Percentiles rank a stretch among this genome's conserved stretches.
Evolutionary conservation across 2,888 invertebrate genomes (phyloP).

Genomic region (Polymixis flavicincta): DNA sequence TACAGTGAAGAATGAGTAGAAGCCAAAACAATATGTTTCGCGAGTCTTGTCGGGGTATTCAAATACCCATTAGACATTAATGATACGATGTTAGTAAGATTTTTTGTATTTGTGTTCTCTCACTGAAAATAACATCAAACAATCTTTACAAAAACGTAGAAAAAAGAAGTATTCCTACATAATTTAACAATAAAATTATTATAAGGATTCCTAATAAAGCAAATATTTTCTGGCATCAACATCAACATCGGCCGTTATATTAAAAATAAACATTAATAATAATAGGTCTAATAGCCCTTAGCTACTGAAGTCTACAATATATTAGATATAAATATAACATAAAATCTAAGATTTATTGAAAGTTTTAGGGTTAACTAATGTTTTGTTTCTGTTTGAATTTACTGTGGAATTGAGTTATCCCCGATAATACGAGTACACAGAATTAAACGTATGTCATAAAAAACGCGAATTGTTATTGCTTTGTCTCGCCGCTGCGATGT

Average conservation of each 20-base stretch:
- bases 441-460: conserved; percentile 70
- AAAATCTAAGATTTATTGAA: conserved; percentile 54
- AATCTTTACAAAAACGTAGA: conserved; percentile 1
- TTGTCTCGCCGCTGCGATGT: conserved; percentile 70
- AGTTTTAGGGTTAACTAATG: conserved; percentile 41
- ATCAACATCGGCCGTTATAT: conserved; percentile 41
- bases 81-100: conserved; percentile 28
- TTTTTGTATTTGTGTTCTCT: conserved; percentile 30
- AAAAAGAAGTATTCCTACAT: conserved; percentile 21
- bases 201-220: conserved; percentile 23
- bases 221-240: conserved; percentile 47
- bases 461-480: conserved; percentile 69
- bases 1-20: conserved; percentile 42
- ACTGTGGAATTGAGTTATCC: conserved; percentile 67
- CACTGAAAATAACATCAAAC: conserved; percentile 18
- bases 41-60: conserved; percentile 42
- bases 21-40: conserved; percentile 54
- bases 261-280: conserved; percentile 49
- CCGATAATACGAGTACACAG: conserved; percentile 67
- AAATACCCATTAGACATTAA: conserved; percentile 51
- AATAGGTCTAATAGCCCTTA: conserved; percentile 50
- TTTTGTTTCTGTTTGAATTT: conserved; percentile 62
- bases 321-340: conserved; percentile 38
- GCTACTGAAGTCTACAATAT: conserved; percentile 38
- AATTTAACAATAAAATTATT: conserved; percentile 17